Evolutionary conservation across 2,113 vertebrate genomes (phyloP).

Genomic region (Colistium nudipinnis): DNA sequence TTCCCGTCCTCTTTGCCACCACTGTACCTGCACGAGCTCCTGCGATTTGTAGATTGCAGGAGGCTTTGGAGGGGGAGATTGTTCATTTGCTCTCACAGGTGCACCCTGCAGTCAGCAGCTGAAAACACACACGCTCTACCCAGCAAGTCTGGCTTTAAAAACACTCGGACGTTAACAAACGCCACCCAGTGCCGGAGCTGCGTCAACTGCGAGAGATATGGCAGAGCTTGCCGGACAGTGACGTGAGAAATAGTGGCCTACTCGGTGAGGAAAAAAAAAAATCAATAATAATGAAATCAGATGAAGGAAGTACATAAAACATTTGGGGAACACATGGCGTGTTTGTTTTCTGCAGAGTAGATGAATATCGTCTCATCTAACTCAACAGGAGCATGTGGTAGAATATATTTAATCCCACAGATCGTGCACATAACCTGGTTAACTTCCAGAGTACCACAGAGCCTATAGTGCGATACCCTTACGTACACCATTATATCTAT

Average conservation of each 20-base stretch:
- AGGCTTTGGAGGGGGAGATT: conserved; percentile 37
- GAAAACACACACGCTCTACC: conserved; percentile 57
- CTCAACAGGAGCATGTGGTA: not conserved
- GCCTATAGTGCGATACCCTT: too few species aligned
- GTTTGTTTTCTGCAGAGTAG: not conserved
- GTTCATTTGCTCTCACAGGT: conserved; percentile 63
- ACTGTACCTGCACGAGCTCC: conserved; percentile 2
- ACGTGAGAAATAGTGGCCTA: conserved; percentile 10
- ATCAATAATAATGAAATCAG: not conserved
- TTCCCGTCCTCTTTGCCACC: not conserved
- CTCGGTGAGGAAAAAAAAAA: not conserved
- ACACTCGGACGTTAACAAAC: conserved; percentile 39
- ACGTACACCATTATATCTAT: too few species aligned
- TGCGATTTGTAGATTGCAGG: conserved; percentile 48
- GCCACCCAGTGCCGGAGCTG: conserved; percentile 6
- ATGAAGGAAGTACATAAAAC: not conserved
- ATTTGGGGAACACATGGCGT: not conserved
- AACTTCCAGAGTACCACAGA: too few species aligned
- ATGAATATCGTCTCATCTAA: too few species aligned
- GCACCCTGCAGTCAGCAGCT: conserved; percentile 64
- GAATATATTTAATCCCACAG: not conserved
- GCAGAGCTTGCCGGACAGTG: conserved; percentile 10
- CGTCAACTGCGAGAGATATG: conserved; percentile 34
- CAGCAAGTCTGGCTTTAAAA: conserved; percentile 25
- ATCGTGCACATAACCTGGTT: not conserved